Evolutionary conservation across 2,113 vertebrate genomes (phyloP).

Genomic region (Bos indicus): DNA sequence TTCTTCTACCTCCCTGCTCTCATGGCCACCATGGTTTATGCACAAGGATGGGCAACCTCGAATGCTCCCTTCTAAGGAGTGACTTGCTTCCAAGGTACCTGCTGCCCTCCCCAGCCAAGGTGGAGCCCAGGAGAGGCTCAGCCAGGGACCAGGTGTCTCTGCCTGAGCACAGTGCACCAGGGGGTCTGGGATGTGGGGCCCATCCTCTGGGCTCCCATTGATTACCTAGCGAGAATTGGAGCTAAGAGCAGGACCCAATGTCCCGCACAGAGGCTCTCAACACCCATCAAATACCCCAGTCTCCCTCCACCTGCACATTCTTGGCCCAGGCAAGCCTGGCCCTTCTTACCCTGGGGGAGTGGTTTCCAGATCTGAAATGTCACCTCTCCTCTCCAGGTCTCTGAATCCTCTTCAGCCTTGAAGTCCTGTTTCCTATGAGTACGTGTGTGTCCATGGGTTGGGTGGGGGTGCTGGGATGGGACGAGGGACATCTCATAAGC

Average conservation of each 20-base stretch:
- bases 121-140: not conserved
- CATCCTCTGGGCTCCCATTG: not conserved
- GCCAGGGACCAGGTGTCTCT: not conserved
- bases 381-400: not conserved
- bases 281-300: not conserved
- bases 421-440: not conserved
- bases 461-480: too few species aligned
- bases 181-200: not conserved
- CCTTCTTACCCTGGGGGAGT: not conserved
- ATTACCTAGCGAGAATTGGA: too few species aligned
- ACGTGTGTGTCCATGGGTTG: not conserved
- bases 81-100: not conserved
- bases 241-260: too few species aligned
- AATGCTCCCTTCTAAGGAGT: not conserved
- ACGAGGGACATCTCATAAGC: fast-evolving
- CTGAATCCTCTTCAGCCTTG: not conserved
- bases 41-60: not conserved
- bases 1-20: not conserved
- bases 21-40: not conserved
- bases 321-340: not conserved
- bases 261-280: not conserved
- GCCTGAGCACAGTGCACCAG: not conserved
- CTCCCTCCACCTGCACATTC: too few species aligned
- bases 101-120: not conserved
- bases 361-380: not conserved